Evolutionary conservation across 2,113 vertebrate genomes (phyloP), one percentile per base, ranked within the genome.

Genomic region (Speoplatyrhinus poulsoni): DNA sequence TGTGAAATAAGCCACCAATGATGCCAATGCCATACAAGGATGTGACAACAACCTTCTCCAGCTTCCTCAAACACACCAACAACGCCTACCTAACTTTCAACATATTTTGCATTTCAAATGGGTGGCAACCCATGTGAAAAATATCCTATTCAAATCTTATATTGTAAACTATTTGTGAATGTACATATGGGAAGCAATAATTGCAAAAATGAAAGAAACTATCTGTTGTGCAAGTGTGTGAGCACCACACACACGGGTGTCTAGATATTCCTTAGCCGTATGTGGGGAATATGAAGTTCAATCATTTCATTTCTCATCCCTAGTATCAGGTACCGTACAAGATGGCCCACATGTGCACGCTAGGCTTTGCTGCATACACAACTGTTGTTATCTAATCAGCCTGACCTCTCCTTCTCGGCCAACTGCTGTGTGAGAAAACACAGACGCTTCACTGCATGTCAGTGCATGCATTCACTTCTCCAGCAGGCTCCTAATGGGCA

Each of bases 331-430:
- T 68, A 50, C 73, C 11, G 57, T 71, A 50, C 75, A 12, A 17
- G 68, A 64, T 19, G 65, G 48, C 52, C 73, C 74, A 82, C 9
- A 9, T 82, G 73, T 82, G 69, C 65, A 49, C 72, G 66, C 69
- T 70, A 75, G 83, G 72, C 80, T 82, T 54, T 68, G 69, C 33
- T 69, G 73, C 72, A 59, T 80, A 70, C 80, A 76, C 72, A 75
- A 17, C 73, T 73, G 53, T 82, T 73, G 53, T 83, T 88, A 90
- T 90, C 88, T 92, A 89, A 90, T 91, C 90, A 86, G 71, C n/a
- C 36, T 69, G 84, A 85, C 76, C 81, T 76, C 76, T 67, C 67
- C 55, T 71, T 78, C 75, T 60, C 82, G 64, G 73, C 76, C 55
- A 72, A 70, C 65, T 48, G 57, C 53, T 26, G 65, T 48, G 67